Base-by-base conservation (phyloP, 1,140 invertebrate genomes). In the Conus ventricosus region DNA sequence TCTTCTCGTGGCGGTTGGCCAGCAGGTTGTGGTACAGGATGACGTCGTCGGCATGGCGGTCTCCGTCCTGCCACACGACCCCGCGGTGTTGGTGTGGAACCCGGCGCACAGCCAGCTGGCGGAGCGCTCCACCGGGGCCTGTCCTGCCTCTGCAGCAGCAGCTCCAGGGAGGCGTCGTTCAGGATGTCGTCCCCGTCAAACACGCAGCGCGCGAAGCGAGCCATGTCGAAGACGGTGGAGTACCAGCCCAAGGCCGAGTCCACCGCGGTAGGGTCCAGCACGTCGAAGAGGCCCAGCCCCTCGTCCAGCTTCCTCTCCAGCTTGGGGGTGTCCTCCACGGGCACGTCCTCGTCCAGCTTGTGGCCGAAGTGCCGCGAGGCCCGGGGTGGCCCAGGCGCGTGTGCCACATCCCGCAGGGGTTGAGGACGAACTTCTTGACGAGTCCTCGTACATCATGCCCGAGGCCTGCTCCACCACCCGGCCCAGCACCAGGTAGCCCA, bases 401-500 rank as follows among this genome's bases (percentile, higher is more conserved):
- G 88, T 94, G 92, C 94, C 94, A 93, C 92, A 95, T 94, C n/a
- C 94, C 94, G 85, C 93, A 93, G 4, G 94, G 94, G 11, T 90
- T 89, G 6, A 95, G 88, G 11, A 95, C 85, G 53, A 91, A 83
- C 55, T 60, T 89, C 81, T 93, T 92, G 0, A 94, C 93, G 71
- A 95, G 25, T 92, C 91, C 51, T 93, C 91, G 89, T 95, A 95
- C 63, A 83, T 84, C 23, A 88, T 85, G 55, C 90, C 92, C 4
- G 92, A 86, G 3, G 92, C 91, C 78, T 92, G 89, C 90, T 95
- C 94, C 67, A 95, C 93, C 15, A 95, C 89, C 85, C 93, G 88
- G n/a, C 94, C 94, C n/a, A 95, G 92, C 53, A 95, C 90, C 11
- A 93, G 87, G 88, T 95, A 95, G 5, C 93, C 94, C 75, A 95